Evolutionary conservation across 2,113 vertebrate genomes (phyloP).

Genomic region (Siniperca knerii): DNA sequence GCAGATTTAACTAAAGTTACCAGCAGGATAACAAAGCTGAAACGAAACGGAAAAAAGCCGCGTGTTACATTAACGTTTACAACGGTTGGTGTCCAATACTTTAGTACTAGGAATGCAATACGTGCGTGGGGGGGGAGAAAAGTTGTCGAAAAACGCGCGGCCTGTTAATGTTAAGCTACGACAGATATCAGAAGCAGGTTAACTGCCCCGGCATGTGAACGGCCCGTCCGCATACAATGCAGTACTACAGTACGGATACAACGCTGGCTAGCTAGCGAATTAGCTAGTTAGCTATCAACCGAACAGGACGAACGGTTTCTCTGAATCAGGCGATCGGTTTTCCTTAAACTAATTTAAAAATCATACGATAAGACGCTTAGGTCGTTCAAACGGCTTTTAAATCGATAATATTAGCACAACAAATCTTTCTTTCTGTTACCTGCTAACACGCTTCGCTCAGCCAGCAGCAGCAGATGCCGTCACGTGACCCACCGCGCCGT

Average conservation of each 20-base stretch:
- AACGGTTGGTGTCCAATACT: fast-evolving
- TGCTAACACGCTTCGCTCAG: conserved; percentile 86
- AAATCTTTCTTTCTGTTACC: conserved; percentile 75
- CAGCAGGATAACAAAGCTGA: conserved; percentile 6
- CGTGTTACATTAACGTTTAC: background rate
- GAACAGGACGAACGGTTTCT: background rate
- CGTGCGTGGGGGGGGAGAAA: fast-evolving
- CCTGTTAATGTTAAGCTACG: background rate
- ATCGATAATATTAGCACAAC: background rate
- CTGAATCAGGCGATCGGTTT: background rate
- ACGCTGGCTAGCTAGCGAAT: conserved; percentile 36
- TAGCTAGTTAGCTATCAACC: conserved; percentile 12
- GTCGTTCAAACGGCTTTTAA: background rate
- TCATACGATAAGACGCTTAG: fast-evolving
- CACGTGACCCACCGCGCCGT: conserved; percentile 80
- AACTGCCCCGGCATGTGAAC: conserved; percentile 67
- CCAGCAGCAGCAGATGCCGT: conserved; percentile 83
- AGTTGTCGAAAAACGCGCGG: conserved; percentile 5
- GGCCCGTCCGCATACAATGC: conserved; percentile 67
- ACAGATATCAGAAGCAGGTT: background rate
- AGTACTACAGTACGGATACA: conserved; percentile 23
- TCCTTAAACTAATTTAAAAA: background rate
- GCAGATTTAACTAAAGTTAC: conserved; percentile 33
- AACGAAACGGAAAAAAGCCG: conserved; percentile 2
- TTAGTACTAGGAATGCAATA: fast-evolving